These are phyloP conservation scores for Manis crassicaudata DNA, from an alignment of 2,797 vertebrate species.

Conservation along the genomic window DNA sequence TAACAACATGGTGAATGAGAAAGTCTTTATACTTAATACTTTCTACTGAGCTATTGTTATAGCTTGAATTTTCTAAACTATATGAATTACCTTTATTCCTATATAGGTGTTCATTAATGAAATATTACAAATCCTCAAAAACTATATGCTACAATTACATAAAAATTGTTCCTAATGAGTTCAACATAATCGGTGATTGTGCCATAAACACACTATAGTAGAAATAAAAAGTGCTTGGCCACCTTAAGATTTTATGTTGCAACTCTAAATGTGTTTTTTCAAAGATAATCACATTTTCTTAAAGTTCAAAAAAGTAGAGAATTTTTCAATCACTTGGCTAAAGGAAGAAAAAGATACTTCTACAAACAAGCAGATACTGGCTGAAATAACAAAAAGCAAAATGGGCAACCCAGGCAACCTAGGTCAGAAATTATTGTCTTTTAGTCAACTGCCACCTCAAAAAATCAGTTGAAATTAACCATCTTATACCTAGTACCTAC, in stretches of 20 bases:
- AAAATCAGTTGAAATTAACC: background rate
- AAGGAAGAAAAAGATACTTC: background rate
- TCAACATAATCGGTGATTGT: background rate
- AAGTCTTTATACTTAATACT: background rate
- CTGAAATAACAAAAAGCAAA: background rate
- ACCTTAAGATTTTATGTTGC: background rate
- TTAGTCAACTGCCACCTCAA: background rate
- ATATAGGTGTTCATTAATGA: constrained; percentile 47
- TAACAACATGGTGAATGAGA: background rate
- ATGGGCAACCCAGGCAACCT: background rate
- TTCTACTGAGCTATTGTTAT: background rate
- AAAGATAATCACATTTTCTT: background rate
- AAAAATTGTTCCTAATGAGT: background rate
- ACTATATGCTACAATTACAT: background rate
- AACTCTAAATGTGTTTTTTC: background rate
- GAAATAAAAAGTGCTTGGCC: constrained; percentile 40
- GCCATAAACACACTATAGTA: background rate
- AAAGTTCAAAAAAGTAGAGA: background rate
- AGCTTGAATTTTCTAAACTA: constrained; percentile 60
- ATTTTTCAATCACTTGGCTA: background rate
- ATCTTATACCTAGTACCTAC: background rate
- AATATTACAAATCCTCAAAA: constrained; percentile 67
- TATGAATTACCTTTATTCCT: constrained; percentile 16
- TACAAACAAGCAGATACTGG: background rate
- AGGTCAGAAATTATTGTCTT: background rate